A percentile compares a stretch with the other conserved stretches of the same genome.
Evolutionary conservation across 1,140 invertebrate genomes (phyloP).

Genomic region (Drosophila triauraria): DNA sequence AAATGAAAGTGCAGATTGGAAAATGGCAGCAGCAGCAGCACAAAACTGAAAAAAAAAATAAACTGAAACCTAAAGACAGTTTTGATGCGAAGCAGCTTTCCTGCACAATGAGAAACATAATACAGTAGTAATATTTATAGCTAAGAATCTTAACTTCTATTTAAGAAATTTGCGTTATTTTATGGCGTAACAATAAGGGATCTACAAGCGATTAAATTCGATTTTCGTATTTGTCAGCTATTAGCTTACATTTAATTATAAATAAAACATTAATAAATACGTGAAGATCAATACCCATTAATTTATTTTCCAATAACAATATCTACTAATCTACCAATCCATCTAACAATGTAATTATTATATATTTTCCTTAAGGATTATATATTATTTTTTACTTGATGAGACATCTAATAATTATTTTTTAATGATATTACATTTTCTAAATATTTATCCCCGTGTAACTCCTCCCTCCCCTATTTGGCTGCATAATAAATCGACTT

Average conservation of each 20-base stretch:
- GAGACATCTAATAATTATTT: neutral
- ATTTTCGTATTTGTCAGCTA: too few species aligned
- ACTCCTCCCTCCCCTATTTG: neutral
- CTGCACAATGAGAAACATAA: conserved; percentile 5
- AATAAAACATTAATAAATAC: too few species aligned
- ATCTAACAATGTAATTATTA: neutral
- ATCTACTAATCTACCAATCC: too few species aligned
- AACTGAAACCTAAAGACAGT: conserved; percentile 58
- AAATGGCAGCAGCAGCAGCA: conserved; percentile 62
- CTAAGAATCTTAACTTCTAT: too few species aligned
- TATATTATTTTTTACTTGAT: neutral
- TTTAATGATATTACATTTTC: neutral
- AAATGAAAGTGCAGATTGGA: conserved; percentile 82
- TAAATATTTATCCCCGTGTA: conserved; percentile 6
- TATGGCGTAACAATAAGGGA: too few species aligned
- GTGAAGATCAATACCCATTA: too few species aligned
- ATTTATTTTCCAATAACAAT: too few species aligned
- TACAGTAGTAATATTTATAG: too few species aligned
- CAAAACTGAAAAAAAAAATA: conserved; percentile 11
- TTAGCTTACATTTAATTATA: too few species aligned
- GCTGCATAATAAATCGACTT: conserved; percentile 80
- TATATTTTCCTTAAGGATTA: too few species aligned
- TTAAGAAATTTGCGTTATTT: too few species aligned
- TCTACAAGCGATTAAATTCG: too few species aligned
- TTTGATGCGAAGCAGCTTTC: conserved; percentile 65